Conservation (phyloP, 1,140 invertebrate species). For the Sarcophaga bullata region DNA sequence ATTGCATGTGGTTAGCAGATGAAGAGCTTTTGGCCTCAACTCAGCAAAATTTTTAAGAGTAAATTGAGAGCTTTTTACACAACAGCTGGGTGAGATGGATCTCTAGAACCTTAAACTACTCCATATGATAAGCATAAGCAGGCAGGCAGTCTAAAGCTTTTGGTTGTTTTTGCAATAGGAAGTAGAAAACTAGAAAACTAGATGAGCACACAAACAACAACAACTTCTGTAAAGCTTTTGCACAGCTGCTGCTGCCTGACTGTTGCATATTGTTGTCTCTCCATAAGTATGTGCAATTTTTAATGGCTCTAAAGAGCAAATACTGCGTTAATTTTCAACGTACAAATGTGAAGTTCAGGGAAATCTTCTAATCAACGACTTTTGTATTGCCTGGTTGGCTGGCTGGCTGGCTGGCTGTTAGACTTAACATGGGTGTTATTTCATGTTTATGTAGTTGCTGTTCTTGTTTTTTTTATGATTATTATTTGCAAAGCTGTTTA, state of each 20-base stretch:
- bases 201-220: neutral
- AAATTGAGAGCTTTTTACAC: neutral
- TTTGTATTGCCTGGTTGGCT: conserved; percentile 18
- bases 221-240: conserved; percentile 44
- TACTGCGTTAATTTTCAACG: conserved; percentile 28
- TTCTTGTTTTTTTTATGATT: conserved; percentile 16
- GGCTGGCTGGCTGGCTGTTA: neutral
- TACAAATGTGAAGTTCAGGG: conserved; percentile 47
- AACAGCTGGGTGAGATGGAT: neutral
- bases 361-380: conserved; percentile 46
- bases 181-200: neutral
- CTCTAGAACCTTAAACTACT: neutral
- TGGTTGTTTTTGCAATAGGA: neutral
- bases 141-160: conserved; percentile 33
- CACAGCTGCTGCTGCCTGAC: conserved; percentile 16
- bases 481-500: conserved; percentile 11
- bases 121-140: no score
- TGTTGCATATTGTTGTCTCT: neutral
- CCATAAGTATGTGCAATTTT: neutral
- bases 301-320: neutral
- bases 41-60: neutral
- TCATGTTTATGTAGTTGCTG: conserved; percentile 21
- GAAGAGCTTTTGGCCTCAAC: neutral
- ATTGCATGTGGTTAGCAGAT: neutral
- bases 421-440: neutral